Base-by-base conservation (phyloP, 2,888 invertebrate genomes). In the Trilocha varians region DNA sequence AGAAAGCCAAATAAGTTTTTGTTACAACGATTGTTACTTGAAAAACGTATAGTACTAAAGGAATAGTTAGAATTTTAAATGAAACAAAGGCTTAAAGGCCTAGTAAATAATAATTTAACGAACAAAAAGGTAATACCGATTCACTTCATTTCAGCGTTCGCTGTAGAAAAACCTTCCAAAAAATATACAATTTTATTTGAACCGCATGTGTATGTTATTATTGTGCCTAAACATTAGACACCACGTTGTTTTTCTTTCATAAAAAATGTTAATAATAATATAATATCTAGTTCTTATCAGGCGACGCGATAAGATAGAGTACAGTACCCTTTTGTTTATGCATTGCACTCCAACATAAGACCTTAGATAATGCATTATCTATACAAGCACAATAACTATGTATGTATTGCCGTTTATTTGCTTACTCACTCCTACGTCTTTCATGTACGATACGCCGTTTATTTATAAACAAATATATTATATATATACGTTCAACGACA, bases 311-410 rank as follows among this genome's bases (percentile, higher is more conserved):
- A 79, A 82, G 82, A 82, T 80, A 78, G 44, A 65, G 65, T 66
- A 71, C 65, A 72, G 72, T 70, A 68, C 69, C 70, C 74, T 72
- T 75, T 78, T 82, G 78, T 80, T 78, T 76, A 75, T 70, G 65
- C 63, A 57, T 57, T 73, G 72, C 75, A 71, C 74, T 76, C 64
- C 61, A 66, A 64, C 59, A 64, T 61, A 68, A 72, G 70, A 73
- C 70, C 70, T 64, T 65, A 70, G 77, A 79, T 77, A 77, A 65
- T 67, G 64, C 57, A 65, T 68, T 78, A 78, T 77, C 75, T 70
- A 60, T 57, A 54, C 61, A 62, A 59, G 53, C 48, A 57, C 48
- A 50, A 57, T 63, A 65, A 65, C 62, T 64, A 62, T 46, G 44
- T 47, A 38, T 36, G 41, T 42, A 40, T 41, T 25, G 49, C 45